These are phyloP conservation scores for Natator depressus DNA, from an alignment of 2,113 vertebrate species.

Conservation along the genomic window DNA sequence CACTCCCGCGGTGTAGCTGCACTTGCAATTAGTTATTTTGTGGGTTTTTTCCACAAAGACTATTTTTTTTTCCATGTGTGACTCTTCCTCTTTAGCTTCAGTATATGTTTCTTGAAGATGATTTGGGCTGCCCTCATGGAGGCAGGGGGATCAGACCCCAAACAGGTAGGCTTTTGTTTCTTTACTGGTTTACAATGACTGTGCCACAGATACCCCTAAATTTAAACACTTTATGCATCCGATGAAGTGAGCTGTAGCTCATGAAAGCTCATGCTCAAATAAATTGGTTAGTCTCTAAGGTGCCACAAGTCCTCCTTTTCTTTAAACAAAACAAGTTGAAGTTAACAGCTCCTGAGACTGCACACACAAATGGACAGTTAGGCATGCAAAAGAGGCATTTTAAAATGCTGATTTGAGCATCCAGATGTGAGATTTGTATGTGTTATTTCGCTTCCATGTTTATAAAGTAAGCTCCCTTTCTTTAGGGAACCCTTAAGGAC, in stretches of 20 bases:
- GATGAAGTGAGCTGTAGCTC: too few relatives aligned
- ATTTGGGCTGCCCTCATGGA: background rate
- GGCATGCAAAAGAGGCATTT: background rate
- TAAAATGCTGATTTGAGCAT: background rate
- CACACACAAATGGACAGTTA: background rate
- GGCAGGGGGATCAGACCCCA: background rate
- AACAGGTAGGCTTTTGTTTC: background rate
- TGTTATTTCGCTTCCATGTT: background rate
- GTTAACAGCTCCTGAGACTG: background rate
- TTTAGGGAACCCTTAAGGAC: background rate
- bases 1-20: background rate
- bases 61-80: too few relatives aligned
- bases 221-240: background rate
- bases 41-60: background rate
- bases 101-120: background rate
- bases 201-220: background rate
- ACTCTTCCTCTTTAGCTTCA: too few relatives aligned
- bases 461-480: background rate
- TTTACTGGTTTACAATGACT: background rate
- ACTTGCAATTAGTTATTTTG: background rate
- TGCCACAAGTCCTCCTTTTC: too few relatives aligned
- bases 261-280: too few relatives aligned
- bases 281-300: too few relatives aligned
- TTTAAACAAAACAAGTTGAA: background rate
- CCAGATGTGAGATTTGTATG: background rate